Evolutionary conservation across 2,797 vertebrate genomes (phyloP).

Genomic region (Enteromius thamalakanensis): DNA sequence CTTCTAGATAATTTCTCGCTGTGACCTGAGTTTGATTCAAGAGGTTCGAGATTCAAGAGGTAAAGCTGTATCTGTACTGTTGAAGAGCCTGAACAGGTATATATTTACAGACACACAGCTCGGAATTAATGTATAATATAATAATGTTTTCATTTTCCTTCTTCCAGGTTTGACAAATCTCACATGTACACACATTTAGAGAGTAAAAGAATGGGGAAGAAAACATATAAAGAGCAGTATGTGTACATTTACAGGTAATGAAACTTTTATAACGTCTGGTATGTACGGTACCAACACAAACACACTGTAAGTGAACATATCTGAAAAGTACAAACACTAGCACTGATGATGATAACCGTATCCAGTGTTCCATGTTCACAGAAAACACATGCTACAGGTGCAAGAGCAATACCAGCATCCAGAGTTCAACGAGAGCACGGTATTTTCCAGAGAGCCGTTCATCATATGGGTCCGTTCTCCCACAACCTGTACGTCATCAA

Average conservation of each 20-base stretch:
- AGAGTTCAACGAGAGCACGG: conserved; percentile 62
- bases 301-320: neutral
- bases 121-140: neutral
- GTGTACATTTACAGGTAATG: conserved; percentile 84
- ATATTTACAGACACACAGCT: neutral
- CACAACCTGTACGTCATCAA: conserved; percentile 72
- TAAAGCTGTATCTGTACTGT: conserved; percentile 72
- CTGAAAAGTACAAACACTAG: neutral
- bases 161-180: conserved; percentile 73
- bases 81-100: conserved; percentile 81
- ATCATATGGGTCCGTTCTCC: conserved; percentile 77
- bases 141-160: neutral
- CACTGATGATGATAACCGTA: neutral
- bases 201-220: conserved; percentile 80
- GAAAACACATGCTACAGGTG: conserved; percentile 76
- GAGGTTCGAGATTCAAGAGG: conserved; percentile 84
- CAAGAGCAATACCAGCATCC: conserved; percentile 77
- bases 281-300: neutral
- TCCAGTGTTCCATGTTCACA: conserved; percentile 56
- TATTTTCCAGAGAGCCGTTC: conserved; percentile 82
- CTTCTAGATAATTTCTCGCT: conserved; percentile 81
- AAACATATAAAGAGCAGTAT: conserved; percentile 85
- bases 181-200: conserved; percentile 77
- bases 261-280: neutral
- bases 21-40: conserved; percentile 82